Percentiles rank a stretch among this genome's conserved stretches.
These are phyloP conservation scores for Apodemus sylvaticus DNA, from an alignment of 2,113 vertebrate genomes.

Conservation along the genomic window DNA sequence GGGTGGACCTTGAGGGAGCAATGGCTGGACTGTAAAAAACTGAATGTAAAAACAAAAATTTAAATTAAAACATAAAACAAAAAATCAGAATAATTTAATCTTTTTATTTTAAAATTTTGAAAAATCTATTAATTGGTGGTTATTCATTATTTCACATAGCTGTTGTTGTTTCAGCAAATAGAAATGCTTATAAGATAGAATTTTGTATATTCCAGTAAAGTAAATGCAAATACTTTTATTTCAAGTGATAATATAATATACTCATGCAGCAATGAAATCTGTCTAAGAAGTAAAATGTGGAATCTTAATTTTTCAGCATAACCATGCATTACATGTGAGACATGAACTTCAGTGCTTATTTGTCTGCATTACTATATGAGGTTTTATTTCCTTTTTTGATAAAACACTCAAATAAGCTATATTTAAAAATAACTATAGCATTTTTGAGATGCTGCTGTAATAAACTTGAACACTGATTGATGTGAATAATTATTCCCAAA, in stretches of 20 bases:
- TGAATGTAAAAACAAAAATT: no score
- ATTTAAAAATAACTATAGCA: no score
- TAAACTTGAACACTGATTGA: background rate
- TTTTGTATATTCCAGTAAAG: background rate
- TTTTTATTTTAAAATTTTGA: background rate
- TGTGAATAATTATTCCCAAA: background rate
- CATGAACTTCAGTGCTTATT: background rate
- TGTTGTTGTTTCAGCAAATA: background rate
- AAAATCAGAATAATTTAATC: background rate
- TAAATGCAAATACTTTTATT: background rate
- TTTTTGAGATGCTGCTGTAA: background rate
- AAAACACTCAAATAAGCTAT: background rate
- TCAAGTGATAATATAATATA: background rate
- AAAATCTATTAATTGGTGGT: background rate
- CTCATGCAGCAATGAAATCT: background rate
- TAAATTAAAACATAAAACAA: no score
- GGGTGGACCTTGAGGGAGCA: no score
- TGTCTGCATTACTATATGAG: background rate
- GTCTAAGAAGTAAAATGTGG: background rate
- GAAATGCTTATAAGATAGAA: background rate
- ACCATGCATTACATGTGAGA: background rate
- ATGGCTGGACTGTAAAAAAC: no score
- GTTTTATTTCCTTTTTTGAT: background rate
- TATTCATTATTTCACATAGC: background rate
- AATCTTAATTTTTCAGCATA: background rate